Conservation (phyloP, 2,888 invertebrate species). For the Tenthredo distinguenda region DNA sequence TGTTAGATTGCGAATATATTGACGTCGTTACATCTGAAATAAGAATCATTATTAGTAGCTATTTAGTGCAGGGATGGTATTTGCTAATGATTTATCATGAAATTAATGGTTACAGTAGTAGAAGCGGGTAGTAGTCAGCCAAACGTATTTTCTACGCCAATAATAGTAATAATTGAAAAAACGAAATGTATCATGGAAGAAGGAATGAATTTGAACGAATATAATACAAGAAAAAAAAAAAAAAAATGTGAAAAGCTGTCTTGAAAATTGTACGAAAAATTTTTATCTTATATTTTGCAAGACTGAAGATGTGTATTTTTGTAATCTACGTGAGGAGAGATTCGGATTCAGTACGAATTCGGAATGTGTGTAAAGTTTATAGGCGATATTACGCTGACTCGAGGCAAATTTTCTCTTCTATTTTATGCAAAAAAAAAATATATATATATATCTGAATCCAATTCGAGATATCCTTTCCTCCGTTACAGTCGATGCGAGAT, state of each 20-base stretch:
- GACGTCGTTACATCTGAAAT: background rate
- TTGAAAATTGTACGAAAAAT: background rate
- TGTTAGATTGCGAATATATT: background rate
- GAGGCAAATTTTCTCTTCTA: background rate
- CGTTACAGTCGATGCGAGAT: background rate
- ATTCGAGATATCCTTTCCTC: background rate
- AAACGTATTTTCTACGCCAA: background rate
- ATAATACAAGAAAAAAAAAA: background rate
- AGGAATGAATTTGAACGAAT: background rate
- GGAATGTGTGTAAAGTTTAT: background rate
- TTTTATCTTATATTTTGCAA: background rate
- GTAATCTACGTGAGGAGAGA: background rate
- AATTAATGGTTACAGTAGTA: background rate
- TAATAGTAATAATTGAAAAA: background rate
- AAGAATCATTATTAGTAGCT: background rate
- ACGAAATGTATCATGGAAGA: background rate
- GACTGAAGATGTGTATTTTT: background rate
- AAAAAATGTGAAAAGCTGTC: background rate
- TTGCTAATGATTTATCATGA: background rate
- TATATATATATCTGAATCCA: background rate
- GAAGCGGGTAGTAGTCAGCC: conserved; percentile 1
- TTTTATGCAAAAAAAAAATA: background rate
- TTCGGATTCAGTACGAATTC: background rate
- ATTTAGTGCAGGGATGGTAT: background rate
- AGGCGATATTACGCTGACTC: background rate